phyloP scores from a whole-genome alignment of 2,888 invertebrate species.

The Sicus ferrugineus region DNA sequence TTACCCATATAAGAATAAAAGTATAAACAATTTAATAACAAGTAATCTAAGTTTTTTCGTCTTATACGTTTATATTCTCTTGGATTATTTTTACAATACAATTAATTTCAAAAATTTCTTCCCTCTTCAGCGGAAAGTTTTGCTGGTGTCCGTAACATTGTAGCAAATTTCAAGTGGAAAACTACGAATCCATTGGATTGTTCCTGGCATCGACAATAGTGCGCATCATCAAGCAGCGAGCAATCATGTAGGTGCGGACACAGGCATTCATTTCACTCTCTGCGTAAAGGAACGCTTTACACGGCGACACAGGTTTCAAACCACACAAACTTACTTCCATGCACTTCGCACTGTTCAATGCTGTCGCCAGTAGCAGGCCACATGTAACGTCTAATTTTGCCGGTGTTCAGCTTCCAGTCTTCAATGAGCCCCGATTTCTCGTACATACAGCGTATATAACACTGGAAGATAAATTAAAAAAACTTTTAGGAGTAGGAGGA shows the following conservation, averaged over 20 bases:
- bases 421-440: constrained; percentile 66
- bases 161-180: not conserved
- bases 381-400: constrained; percentile 62
- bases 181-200: constrained; percentile 45
- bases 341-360: constrained; percentile 55
- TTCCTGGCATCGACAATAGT: constrained; percentile 58
- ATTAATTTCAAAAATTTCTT: constrained; percentile 1
- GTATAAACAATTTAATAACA: not conserved
- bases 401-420: constrained; percentile 64
- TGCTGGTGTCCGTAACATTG: not conserved
- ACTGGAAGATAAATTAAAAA: constrained; percentile 55
- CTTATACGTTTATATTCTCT: not conserved
- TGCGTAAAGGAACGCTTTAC: constrained; percentile 34
- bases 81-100: not conserved
- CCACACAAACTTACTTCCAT: constrained; percentile 59
- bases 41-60: too few relatives aligned
- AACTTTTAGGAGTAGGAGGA: constrained; percentile 8
- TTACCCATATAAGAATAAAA: too few relatives aligned
- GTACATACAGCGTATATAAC: constrained; percentile 68
- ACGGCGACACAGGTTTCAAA: not conserved
- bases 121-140: not conserved
- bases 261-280: constrained; percentile 65
- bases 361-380: constrained; percentile 61
- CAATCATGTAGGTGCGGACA: constrained; percentile 66
- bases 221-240: constrained; percentile 67